Evolutionary conservation across 2,113 vertebrate species (phyloP).

Genomic region (Pterocles gutturalis): DNA sequence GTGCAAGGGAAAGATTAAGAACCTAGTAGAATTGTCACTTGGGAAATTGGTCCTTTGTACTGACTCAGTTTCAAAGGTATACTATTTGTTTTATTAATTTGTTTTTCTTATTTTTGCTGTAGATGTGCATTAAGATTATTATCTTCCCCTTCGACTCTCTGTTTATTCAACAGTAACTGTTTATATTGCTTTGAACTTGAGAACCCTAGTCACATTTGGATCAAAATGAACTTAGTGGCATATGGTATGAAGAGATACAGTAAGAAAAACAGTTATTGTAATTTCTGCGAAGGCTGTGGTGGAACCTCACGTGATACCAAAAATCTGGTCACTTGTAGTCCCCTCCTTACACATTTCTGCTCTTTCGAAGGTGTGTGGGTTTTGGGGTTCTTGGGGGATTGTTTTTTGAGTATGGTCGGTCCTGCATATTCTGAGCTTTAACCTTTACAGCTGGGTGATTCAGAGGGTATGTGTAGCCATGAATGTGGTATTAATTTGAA

Average conservation of each 20-base stretch:
- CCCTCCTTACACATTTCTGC: background rate
- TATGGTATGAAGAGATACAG: background rate
- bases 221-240: background rate
- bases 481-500: background rate
- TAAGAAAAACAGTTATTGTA: background rate
- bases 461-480: background rate
- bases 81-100: background rate
- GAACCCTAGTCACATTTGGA: background rate
- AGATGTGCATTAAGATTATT: background rate
- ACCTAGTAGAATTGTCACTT: background rate
- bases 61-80: background rate
- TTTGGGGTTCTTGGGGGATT: accelerated
- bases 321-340: background rate
- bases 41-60: background rate
- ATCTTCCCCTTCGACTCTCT: background rate
- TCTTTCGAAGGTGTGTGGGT: background rate
- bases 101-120: background rate
- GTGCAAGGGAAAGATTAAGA: background rate
- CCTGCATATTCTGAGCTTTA: background rate
- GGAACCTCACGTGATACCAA: background rate
- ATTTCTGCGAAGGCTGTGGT: background rate
- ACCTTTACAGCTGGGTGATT: background rate
- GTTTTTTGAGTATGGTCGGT: background rate
- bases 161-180: background rate
- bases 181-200: background rate